Base-by-base conservation (phyloP, 2,797 vertebrate genomes). In the Leptoclinus maculatus region DNA sequence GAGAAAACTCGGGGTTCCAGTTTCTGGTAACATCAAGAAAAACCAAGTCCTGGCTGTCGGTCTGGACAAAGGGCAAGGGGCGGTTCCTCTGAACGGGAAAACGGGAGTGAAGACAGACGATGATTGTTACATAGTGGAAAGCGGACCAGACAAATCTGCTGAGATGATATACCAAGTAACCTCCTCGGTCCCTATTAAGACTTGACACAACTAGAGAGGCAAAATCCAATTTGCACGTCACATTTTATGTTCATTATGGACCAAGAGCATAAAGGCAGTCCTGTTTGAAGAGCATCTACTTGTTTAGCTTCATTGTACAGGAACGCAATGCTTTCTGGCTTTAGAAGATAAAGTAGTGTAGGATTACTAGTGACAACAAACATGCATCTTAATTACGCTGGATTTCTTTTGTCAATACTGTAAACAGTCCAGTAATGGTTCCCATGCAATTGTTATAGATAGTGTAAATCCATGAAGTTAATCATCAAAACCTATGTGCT, bases 71-170 rank as follows among this genome's bases (percentile, higher is more conserved):
- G 84, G 29, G 7, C 66, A 75, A 39, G 59, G 36, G 5, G 41
- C 3, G 0, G 68, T n/a, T 68, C 63, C 81, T 11, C 41, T 79
- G n/a, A 86, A 78, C 1, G 76, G 74, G 3, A 86, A 79, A 36
- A 27, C 54, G 0, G 79, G 23, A n/a, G 72, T 38, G 13, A 87
- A 82, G 54, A 63, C 45, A 0, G 93, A 94, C 0, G 90, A 93
- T 38, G 94, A 95, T 72, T 94, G 93, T 88, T 95, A 91, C 70
- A 94, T 94, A 11, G 88, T 94, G 74, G 94, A 95, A 85, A 87
- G 64, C 2, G 74, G 81, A 76, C 74, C 91, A 71, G 83, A 89
- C 25, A 93, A 94, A 86, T 79, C 93, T 19, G 90, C 90, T 49
- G 90, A 94, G 77, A 78, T 92, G 85, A 93, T 94, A 70, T 93